These are phyloP conservation scores for Calameuta pallipes DNA, from an alignment of 2,888 invertebrate genomes.

Conservation along the genomic window DNA sequence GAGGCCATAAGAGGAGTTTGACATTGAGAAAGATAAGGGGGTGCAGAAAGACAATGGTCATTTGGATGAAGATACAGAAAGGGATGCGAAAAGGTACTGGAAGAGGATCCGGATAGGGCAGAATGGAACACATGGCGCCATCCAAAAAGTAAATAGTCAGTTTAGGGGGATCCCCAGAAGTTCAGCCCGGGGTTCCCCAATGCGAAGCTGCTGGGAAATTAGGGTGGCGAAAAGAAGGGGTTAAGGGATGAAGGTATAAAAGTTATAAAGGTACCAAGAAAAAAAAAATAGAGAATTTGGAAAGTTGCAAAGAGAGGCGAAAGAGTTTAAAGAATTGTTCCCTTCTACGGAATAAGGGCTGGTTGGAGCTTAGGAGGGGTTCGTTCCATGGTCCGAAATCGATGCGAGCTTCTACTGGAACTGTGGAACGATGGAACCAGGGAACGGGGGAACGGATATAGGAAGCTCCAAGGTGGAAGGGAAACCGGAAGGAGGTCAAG, in stretches of 20 bases:
- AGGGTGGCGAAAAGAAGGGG: not conserved
- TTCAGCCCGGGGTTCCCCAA: not conserved
- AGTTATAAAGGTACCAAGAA: not conserved
- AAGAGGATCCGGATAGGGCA: not conserved
- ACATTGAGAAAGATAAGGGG: not conserved
- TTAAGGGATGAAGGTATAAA: not conserved
- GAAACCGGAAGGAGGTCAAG: constrained; percentile 38
- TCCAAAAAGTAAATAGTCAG: not conserved
- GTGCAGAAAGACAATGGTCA: too few species aligned
- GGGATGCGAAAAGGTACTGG: not conserved
- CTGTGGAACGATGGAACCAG: constrained; percentile 9
- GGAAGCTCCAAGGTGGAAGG: constrained; percentile 15
- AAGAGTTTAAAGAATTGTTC: not conserved
- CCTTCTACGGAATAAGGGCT: not conserved
- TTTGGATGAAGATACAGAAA: too few species aligned
- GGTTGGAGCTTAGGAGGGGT: not conserved
- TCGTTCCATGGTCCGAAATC: constrained; percentile 34
- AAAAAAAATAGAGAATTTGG: not conserved
- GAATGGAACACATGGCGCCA: not conserved
- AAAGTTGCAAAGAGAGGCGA: constrained; percentile 2
- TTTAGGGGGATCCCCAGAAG: too few species aligned
- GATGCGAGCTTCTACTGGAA: constrained; percentile 33
- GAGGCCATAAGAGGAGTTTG: not conserved
- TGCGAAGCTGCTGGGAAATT: not conserved
- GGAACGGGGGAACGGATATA: not conserved